Evolutionary conservation across 2,888 invertebrate species (phyloP).

Genomic region (Acleris sparsana): DNA sequence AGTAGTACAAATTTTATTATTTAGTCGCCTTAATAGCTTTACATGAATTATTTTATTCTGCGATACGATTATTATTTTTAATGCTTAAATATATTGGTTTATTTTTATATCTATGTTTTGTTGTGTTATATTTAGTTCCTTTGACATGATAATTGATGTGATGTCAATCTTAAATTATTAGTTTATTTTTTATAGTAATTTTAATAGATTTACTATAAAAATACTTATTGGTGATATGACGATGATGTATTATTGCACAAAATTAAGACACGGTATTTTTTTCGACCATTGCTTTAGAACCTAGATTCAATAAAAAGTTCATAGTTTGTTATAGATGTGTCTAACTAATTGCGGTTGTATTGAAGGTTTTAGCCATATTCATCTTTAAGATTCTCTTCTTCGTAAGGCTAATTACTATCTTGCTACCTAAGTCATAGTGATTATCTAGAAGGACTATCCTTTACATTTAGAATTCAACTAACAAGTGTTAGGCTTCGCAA

Average conservation of each 20-base stretch:
- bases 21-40: slow-evolving; percentile 67
- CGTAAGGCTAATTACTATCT: slow-evolving; percentile 65
- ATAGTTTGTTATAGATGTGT: slow-evolving; percentile 45
- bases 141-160: slow-evolving; percentile 27
- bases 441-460: slow-evolving; percentile 60
- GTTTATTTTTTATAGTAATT: slow-evolving; percentile 18
- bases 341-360: slow-evolving; percentile 57
- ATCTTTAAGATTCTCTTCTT: slow-evolving; percentile 64
- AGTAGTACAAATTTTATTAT: slow-evolving; percentile 74
- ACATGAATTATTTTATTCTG: slow-evolving; percentile 53
- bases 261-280: slow-evolving; percentile 30
- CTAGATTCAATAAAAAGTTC: slow-evolving; percentile 21
- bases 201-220: slow-evolving; percentile 9
- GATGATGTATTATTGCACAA: slow-evolving; percentile 31
- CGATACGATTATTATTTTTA: slow-evolving; percentile 51
- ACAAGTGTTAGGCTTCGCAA: slow-evolving; percentile 60
- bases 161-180: slow-evolving; percentile 27
- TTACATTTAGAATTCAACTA: slow-evolving; percentile 60
- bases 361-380: slow-evolving; percentile 47
- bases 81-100: slow-evolving; percentile 45
- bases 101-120: slow-evolving; percentile 49
- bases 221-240: slow-evolving; percentile 14
- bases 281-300: slow-evolving; percentile 20
- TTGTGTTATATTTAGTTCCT: slow-evolving; percentile 41
- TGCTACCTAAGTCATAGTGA: slow-evolving; percentile 77